Evolutionary conservation across 2,888 invertebrate genomes (phyloP), one percentile per base, ranked within the genome.

Genomic region (Ormyrus nitidulus): DNA sequence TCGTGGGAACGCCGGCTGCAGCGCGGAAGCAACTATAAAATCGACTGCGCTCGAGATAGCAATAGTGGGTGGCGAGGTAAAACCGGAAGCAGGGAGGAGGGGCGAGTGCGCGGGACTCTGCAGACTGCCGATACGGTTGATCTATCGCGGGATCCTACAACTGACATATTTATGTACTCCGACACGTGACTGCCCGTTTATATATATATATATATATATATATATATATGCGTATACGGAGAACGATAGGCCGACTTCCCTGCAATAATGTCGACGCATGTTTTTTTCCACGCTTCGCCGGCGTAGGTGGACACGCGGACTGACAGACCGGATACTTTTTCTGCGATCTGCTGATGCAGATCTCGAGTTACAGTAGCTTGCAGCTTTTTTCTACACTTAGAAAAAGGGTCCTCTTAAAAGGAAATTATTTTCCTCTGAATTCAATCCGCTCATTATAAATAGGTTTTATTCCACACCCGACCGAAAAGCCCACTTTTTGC

Each of bases 141-240:
- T 79, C 62, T 75, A 79, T 79, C 59, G 75, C 59, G 4, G 54
- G 11, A 13, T 54, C 53, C 48, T 34, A 54, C 69, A 10, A 59
- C 34, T 80, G 75, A 44, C 65, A 80, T 75, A 80, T 80, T 80
- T 80, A 75, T 76, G 75, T 66, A 49, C 68, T 68, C 51, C 8
- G 10, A 48, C 34, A 34, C 34, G 34, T 34, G 34, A 53, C n/a
- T 19, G 34, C 64, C 10, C 11, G 10, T 68, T 13, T 10, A 68
- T 13, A 10, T 66, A 66, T 53, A 44, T 62, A 62, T 64, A 49
- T 11, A 5, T 64, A 48, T 64, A 64, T 10, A 68, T 13, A 10
- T 66, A 66, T 53, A 5, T 64, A 48, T 64, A 64, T 13, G 46
- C 11, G 6, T 62, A 61, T 6, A 1, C 8, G 61, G 61, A 34